Evolutionary conservation across 2,113 vertebrate genomes (phyloP).

Genomic region (Silurus asotus): DNA sequence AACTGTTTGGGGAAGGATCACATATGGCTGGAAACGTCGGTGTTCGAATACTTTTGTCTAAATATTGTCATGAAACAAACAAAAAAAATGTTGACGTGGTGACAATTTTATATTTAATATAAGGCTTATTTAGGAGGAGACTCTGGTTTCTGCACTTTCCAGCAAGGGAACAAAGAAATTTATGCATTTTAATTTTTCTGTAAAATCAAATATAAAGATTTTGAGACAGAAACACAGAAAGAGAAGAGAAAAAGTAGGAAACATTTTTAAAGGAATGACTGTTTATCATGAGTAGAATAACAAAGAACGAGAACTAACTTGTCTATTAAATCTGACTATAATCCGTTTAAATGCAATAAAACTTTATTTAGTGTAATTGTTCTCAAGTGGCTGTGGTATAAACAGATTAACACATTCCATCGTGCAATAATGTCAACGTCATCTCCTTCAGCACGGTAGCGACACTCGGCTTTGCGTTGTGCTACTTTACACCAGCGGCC

Average conservation of each 20-base stretch:
- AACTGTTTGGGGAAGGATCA: too few species aligned
- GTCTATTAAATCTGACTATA: not conserved
- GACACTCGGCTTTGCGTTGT: not conserved
- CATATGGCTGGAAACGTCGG: too few species aligned
- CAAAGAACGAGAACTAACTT: not conserved
- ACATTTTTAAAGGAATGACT: not conserved
- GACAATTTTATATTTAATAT: not conserved
- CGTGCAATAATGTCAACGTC: not conserved
- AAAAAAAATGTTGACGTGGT: not conserved
- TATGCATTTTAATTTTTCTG: not conserved
- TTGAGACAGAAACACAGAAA: not conserved
- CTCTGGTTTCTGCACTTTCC: not conserved
- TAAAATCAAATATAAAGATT: not conserved
- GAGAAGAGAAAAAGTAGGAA: not conserved
- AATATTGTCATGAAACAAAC: too few species aligned
- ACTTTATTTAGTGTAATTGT: not conserved
- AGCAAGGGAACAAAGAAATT: not conserved
- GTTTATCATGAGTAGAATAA: not conserved
- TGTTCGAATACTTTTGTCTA: too few species aligned
- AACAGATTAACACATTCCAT: not conserved
- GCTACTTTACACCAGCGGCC: not conserved
- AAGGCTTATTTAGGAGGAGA: not conserved
- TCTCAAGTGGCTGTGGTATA: not conserved
- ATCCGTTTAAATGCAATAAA: not conserved
- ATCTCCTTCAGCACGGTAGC: not conserved